Evolutionary conservation across 2,888 invertebrate species (phyloP).

Genomic region (Mythimna impura): DNA sequence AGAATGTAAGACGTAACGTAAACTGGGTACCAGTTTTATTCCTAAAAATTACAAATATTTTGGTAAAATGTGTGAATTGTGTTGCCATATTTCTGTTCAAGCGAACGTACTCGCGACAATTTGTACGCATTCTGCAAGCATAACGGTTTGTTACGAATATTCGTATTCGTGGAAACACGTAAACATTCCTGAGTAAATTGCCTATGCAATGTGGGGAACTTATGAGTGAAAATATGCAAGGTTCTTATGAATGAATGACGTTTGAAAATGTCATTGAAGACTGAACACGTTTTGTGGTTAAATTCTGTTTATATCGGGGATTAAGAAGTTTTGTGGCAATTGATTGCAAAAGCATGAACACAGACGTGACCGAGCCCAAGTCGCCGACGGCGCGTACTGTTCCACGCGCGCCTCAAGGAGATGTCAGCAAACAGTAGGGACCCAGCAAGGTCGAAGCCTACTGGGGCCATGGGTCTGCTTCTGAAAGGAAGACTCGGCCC

Average conservation of each 20-base stretch:
- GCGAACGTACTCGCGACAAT: not conserved
- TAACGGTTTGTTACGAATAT: not conserved
- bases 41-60: not conserved
- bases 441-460: too few species aligned
- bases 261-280: not conserved
- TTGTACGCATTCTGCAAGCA: constrained; percentile 3
- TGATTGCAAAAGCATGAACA: too few species aligned
- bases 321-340: not conserved
- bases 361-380: too few species aligned
- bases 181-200: not conserved
- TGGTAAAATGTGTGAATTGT: not conserved
- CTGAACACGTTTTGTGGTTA: not conserved
- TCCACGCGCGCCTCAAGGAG: too few species aligned
- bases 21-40: constrained; percentile 1
- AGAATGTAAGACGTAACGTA: too few species aligned
- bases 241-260: not conserved
- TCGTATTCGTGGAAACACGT: not conserved
- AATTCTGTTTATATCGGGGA: not conserved
- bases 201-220: not conserved
- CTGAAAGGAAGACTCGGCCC: too few species aligned
- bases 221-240: constrained; percentile 8
- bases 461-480: too few species aligned
- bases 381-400: too few species aligned
- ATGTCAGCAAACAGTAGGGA: too few species aligned
- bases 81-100: not conserved